Conservation (phyloP, 2,797 vertebrate species). For the Sebastes reedi region DNA sequence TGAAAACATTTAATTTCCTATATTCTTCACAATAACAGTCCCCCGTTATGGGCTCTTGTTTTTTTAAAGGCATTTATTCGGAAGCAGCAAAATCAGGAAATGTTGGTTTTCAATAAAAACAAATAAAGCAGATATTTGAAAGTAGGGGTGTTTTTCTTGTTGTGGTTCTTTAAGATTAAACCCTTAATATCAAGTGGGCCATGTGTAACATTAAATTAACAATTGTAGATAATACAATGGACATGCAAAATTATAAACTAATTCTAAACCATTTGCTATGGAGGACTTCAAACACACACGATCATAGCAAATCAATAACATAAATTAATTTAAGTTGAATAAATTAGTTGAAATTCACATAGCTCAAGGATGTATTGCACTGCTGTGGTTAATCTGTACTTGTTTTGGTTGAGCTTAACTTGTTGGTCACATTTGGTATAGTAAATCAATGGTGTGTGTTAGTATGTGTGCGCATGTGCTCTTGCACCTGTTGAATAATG, state of each 20-base stretch:
- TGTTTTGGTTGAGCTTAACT: not conserved
- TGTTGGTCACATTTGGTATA: not conserved
- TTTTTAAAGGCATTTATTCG: too few relatives aligned
- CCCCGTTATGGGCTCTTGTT: too few relatives aligned
- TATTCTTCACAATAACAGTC: too few relatives aligned
- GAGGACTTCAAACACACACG: not conserved
- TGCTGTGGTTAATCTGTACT: not conserved
- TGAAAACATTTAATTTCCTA: too few relatives aligned
- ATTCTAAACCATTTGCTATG: not conserved
- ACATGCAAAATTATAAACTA: not conserved
- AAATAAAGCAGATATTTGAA: too few relatives aligned
- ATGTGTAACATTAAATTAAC: too few relatives aligned
- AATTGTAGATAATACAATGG: not conserved
- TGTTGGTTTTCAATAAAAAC: too few relatives aligned
- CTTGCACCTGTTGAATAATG: not conserved
- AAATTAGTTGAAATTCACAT: not conserved
- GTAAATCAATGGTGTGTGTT: not conserved
- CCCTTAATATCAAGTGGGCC: too few relatives aligned
- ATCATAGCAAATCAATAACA: not conserved
- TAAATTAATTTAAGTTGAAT: not conserved
- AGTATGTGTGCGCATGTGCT: not conserved
- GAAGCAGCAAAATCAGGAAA: too few relatives aligned
- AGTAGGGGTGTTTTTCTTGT: not conserved
- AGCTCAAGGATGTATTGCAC: not conserved
- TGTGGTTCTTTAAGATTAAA: not conserved